A percentile compares a stretch with the other conserved stretches of the same genome.
phyloP scores from a whole-genome alignment of 2,888 invertebrate genomes.

The Scotopteryx bipunctaria region DNA sequence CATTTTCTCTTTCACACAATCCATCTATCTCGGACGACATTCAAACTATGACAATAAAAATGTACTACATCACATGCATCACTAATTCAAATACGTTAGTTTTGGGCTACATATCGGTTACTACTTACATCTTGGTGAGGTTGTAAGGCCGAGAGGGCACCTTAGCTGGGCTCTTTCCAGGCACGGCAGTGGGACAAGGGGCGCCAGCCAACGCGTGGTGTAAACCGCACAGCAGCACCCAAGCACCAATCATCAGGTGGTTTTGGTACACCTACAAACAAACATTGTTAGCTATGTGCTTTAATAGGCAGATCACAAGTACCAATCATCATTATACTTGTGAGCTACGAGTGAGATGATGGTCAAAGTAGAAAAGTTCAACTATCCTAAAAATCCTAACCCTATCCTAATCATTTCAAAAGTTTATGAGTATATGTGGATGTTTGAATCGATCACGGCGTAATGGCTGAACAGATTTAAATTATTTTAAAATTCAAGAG shows the following conservation, averaged over 20 bases:
- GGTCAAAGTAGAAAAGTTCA: too few relatives aligned
- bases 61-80: background rate
- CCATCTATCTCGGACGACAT: too few relatives aligned
- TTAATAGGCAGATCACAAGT: too few relatives aligned
- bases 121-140: conserved; percentile 72
- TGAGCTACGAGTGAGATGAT: background rate
- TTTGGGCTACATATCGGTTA: background rate
- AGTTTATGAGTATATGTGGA: too few relatives aligned
- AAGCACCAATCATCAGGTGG: conserved; percentile 93
- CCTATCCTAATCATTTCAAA: too few relatives aligned
- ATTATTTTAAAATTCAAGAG: too few relatives aligned
- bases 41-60: background rate
- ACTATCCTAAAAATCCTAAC: too few relatives aligned
- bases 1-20: too few relatives aligned
- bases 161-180: conserved; percentile 76
- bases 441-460: too few relatives aligned
- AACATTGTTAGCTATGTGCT: too few relatives aligned
- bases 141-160: conserved; percentile 71
- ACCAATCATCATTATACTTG: background rate
- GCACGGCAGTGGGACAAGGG: conserved; percentile 65
- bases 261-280: conserved; percentile 91
- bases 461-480: too few relatives aligned
- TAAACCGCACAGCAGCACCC: conserved; percentile 93
- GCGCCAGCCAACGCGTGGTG: conserved; percentile 91
- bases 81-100: background rate